Base-by-base conservation (phyloP, 2,888 invertebrate genomes). In the Oeneis ivallda region DNA sequence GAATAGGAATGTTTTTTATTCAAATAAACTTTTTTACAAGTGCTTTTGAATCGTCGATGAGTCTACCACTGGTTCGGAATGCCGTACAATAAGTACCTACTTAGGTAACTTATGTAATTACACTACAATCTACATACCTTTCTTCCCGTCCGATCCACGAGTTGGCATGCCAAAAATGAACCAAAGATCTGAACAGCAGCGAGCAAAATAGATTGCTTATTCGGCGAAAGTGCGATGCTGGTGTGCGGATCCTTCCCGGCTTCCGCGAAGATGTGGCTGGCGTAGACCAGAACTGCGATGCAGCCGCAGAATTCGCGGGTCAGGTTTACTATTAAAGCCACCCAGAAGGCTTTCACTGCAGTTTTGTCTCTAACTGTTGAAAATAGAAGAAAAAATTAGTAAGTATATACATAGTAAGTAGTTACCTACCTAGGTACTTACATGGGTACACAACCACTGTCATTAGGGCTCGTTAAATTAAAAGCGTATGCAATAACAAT, bases 281-380 rank as follows among this genome's bases (percentile, higher is more conserved):
- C 90, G 77, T 90, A 91, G 1, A 90, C 89, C 17, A 92, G 73
- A 0, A 92, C 85, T 0, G 89, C 92, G 32, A 92, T 92, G 74
- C 91, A 89, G 37, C 91, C 91, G 73, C 91, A 91, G 77, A 92
- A 92, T 71, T 92, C 91, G 0, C 91, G 70, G 0, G 88, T 85
- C 0, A 92, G 74, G 71, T 91, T 91, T 66, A 92, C 91, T 62
- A 86, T 85, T 0, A 92, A 80, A 0, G 87, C 86, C 54, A 92
- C 90, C 88, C 88, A 90, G 81, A 91, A 92, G 0, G 91, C 91
- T 64, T 91, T 91, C 0, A 86, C 69, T 1, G 88, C 76, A 0
- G 84, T 89, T 65, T 86, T 89, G 76, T 90, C 83, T 0, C 84
- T 71, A 68, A 84, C 91, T 92, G 81, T 26, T 68, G 71, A 59